Base-by-base conservation (phyloP, 1,140 invertebrate species). In the Copidosoma floridanum region DNA sequence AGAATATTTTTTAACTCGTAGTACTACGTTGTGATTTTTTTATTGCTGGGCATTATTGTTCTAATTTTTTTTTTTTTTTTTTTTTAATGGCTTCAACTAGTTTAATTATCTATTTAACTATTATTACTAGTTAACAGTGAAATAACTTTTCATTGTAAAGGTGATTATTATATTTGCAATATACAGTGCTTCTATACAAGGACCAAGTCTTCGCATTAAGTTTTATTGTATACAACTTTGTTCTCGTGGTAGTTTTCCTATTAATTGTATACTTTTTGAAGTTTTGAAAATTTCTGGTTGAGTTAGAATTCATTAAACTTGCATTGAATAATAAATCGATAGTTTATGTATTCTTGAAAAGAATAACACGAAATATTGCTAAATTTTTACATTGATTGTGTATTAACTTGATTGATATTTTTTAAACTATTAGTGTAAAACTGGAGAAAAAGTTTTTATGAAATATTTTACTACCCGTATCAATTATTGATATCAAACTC, bases 11-110 rank as follows among this genome's bases (percentile, higher is more conserved):
- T n/a, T n/a, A n/a, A n/a, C n/a, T n/a, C n/a, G n/a, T n/a, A n/a
- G n/a, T n/a, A n/a, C n/a, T n/a, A n/a, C n/a, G n/a, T n/a, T n/a
- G n/a, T n/a, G n/a, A 43, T 54, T 27, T n/a, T 43, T 27, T 14
- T 32, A 54, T 26, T 18, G 21, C 32, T 20, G 52, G 52, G 52
- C 52, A 54, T 54, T 54, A 54, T 43, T 11, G 27, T 26, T 41
- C 41, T 38, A 18, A 24, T 12, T 26, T 40, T 40, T 40, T 7
- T 40, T 40, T 3, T 7, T 40, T 5, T 40, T 7, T 40, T 40
- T 7, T 40, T 40, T n/a, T 40, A n/a, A 40, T 5, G 18, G 20
- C n/a, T n/a, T n/a, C n/a, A 43, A 43, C 4, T 12, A 16, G 26
- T 54, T n/a, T 23, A 6, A 32, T 20, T 27, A 16, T 4, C 20